Conservation (phyloP, 53 echinoderm and acorn worm species). For the Holothuria leucospilota region DNA sequence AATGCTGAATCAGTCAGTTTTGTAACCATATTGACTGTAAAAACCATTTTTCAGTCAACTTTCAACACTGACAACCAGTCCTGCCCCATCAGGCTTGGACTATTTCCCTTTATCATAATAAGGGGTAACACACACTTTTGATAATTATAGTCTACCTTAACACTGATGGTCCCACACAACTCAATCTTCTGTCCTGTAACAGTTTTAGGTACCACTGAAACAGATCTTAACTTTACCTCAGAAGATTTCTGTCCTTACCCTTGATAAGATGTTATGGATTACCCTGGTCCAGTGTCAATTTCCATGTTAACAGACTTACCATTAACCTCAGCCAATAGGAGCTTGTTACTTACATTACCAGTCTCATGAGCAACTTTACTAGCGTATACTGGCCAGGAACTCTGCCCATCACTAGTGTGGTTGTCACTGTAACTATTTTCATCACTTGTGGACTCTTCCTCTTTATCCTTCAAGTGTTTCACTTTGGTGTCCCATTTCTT, state of each 20-base stretch:
- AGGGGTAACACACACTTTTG: slow-evolving; percentile 1
- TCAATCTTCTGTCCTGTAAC: slow-evolving; percentile 47
- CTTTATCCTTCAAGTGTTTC: neutral
- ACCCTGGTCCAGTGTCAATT: slow-evolving; percentile 17
- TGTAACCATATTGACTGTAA: neutral
- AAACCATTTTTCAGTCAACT: slow-evolving; percentile 53
- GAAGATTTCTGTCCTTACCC: slow-evolving; percentile 8
- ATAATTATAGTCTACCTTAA: slow-evolving; percentile 8
- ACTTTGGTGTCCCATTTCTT: slow-evolving; percentile 20
- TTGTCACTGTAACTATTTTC: neutral
- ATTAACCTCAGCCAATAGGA: neutral
- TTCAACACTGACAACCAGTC: slow-evolving; percentile 58
- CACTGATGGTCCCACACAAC: slow-evolving; percentile 25
- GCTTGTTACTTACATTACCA: neutral
- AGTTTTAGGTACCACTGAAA: slow-evolving; percentile 8
- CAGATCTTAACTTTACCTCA: neutral
- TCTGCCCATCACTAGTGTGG: neutral
- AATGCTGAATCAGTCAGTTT: neutral
- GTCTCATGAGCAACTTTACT: neutral
- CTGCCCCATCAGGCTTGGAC: slow-evolving; percentile 64
- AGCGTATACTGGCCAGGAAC: neutral
- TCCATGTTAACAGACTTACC: neutral
- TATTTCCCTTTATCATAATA: slow-evolving; percentile 7
- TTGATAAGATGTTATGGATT: slow-evolving; percentile 7
- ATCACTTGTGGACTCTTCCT: neutral